Evolutionary conservation across 2,797 vertebrate genomes (phyloP), one percentile per base, ranked within the genome.

Genomic region (Gallinago solitaria): DNA sequence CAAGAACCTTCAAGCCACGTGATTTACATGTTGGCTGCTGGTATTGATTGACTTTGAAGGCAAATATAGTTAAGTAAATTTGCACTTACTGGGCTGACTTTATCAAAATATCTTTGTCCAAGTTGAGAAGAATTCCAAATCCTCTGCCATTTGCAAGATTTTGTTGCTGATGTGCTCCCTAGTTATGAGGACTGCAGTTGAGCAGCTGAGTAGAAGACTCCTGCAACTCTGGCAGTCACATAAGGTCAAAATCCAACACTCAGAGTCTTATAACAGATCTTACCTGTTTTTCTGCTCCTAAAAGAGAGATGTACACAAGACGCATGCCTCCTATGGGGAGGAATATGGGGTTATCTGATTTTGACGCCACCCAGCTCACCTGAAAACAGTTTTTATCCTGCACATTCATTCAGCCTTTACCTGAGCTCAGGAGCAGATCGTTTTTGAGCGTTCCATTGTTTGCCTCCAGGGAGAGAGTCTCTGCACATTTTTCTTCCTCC

Each of bases 401-500:
- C 20, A 18, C 18, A 20, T 43, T 78, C 8, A 6, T 32, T 35
- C 45, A 82, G 17, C 27, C 19, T 88, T 51, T 97, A 98, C 98
- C 98, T 96, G 97, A 84, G 83, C 43, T 95, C 61, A 16, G 45
- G 6, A 96, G 90, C 10, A 57, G 59, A 85, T 96, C 20, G 0
- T 18, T 82, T 96, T 97, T 96, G 41, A 82, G 74, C 0, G 94
- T 96, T 59, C 53, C 61, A 63, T 97, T 97, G 54, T 71, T 87
- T 17, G 82, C 93, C 14, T 98, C 97, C 56, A 93, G 82, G 45
- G 96, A 96, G 7, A 98, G 96, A 18, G 92, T 95, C 51, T 98
- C 94, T 37, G 89, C 83, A 81, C 99, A 99, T 24, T 96, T 97
- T 70, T 98, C 98, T 83, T 96, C 97, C 30, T 99, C 99, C 71